Evolutionary conservation across 1,140 invertebrate species (phyloP).

Genomic region (Leucophenga varia): DNA sequence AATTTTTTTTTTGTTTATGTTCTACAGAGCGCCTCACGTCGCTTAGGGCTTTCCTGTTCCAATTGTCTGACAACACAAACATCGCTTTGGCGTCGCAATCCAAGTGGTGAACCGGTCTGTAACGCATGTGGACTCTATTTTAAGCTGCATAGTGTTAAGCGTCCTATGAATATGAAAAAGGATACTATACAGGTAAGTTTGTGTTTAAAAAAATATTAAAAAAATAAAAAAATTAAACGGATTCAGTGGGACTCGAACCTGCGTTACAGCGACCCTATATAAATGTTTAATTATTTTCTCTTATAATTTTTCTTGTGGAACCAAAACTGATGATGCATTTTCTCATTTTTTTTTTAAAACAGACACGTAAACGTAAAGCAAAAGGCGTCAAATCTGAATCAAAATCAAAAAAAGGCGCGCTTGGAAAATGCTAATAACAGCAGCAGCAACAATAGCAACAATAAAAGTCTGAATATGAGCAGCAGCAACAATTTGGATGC

Average conservation of each 20-base stretch:
- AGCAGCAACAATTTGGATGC: conserved; percentile 15
- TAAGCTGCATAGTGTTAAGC: conserved; percentile 85
- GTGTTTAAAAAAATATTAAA: too few species aligned
- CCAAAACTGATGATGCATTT: too few species aligned
- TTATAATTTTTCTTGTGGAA: neutral
- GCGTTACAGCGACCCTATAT: neutral
- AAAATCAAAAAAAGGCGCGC: conserved; percentile 35
- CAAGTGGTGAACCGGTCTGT: conserved; percentile 85
- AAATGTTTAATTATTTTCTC: neutral
- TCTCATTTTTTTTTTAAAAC: conserved; percentile 21
- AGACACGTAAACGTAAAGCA: conserved; percentile 90
- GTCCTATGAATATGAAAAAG: conserved; percentile 93
- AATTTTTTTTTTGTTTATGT: conserved; percentile 1
- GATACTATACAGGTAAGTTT: conserved; percentile 78
- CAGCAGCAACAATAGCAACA: conserved; percentile 18
- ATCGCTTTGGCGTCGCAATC: conserved; percentile 88
- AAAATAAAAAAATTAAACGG: neutral
- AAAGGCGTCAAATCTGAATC: conserved; percentile 62
- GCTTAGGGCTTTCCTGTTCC: conserved; percentile 81
- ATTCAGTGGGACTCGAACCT: too few species aligned
- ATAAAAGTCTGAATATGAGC: too few species aligned
- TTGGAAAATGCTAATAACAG: conserved; percentile 9
- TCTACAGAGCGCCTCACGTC: conserved; percentile 58
- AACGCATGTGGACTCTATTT: conserved; percentile 94
- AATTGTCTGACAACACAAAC: conserved; percentile 88